Conservation (phyloP, 1,140 invertebrate species). For the Watersipora subatra region DNA sequence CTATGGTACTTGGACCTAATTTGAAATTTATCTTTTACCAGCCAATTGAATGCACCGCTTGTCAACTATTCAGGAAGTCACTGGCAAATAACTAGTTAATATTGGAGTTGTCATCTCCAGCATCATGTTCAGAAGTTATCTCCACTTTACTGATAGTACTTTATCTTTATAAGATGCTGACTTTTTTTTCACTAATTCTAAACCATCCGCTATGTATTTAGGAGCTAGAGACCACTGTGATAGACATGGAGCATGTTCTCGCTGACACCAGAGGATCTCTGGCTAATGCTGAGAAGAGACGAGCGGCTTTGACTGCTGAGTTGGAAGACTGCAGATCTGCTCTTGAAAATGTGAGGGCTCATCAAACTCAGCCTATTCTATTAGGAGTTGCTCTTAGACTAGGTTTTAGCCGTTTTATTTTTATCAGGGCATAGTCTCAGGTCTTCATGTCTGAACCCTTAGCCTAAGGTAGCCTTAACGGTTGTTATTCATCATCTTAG, state of each 20-base stretch:
- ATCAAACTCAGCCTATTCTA: neutral
- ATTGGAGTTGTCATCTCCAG: too few relatives aligned
- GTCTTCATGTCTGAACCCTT: too few relatives aligned
- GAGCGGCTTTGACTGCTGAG: constrained; percentile 28
- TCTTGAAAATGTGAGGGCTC: constrained; percentile 27
- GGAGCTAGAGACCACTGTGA: constrained; percentile 32
- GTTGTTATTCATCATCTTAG: too few relatives aligned
- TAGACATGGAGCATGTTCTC: constrained; percentile 27
- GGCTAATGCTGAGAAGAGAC: constrained; percentile 30
- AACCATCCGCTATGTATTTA: too few relatives aligned
- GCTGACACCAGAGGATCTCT: constrained; percentile 31
- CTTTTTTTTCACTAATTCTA: too few relatives aligned
- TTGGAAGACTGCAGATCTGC: constrained; percentile 33
- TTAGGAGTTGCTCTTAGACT: neutral
- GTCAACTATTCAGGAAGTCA: too few relatives aligned
- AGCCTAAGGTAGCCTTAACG: too few relatives aligned
- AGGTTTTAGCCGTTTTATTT: neutral
- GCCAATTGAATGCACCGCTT: neutral
- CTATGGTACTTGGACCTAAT: neutral
- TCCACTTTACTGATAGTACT: too few relatives aligned
- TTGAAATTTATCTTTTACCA: too few relatives aligned
- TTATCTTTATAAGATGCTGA: too few relatives aligned
- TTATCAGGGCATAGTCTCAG: neutral
- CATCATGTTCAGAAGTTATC: too few relatives aligned
- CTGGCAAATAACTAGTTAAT: too few relatives aligned